These are phyloP conservation scores for Tetragonula carbonaria DNA, from an alignment of 2,888 invertebrate species.

Conservation along the genomic window DNA sequence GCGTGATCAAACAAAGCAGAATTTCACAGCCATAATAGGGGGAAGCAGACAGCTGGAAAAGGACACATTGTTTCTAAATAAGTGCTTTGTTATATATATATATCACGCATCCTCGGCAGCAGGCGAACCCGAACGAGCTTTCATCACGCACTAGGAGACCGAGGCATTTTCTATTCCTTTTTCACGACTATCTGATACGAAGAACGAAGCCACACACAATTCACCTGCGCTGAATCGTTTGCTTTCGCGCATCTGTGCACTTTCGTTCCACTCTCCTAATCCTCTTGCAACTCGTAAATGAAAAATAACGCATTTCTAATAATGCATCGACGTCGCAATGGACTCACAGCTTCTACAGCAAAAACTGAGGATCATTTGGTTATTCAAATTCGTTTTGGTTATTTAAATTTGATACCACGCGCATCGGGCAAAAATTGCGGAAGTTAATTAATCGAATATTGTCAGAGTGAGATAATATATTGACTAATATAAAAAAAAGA, in stretches of 20 bases:
- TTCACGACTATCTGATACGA: slow-evolving; percentile 35
- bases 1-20: slow-evolving; percentile 11
- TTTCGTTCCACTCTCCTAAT: slow-evolving; percentile 65
- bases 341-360: neutral
- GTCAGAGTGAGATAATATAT: neutral
- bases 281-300: slow-evolving; percentile 26
- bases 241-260: slow-evolving; percentile 56
- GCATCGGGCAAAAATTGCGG: no score
- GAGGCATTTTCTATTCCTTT: slow-evolving; percentile 33
- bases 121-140: slow-evolving; percentile 40
- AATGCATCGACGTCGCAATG: slow-evolving; percentile 1
- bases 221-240: slow-evolving; percentile 43
- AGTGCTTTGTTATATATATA: neutral
- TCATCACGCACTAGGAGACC: slow-evolving; percentile 48
- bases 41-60: neutral
- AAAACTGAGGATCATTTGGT: neutral
- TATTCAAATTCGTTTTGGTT: neutral
- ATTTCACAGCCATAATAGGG: slow-evolving; percentile 10
- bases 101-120: slow-evolving; percentile 23
- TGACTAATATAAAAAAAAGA: neutral
- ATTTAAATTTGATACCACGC: neutral
- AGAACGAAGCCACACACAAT: slow-evolving; percentile 51
- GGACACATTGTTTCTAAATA: slow-evolving; percentile 19
- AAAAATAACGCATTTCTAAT: slow-evolving; percentile 35
- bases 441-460: neutral